These are phyloP conservation scores for Caradrina kadenii DNA, from an alignment of 2,888 invertebrate genomes.

Conservation along the genomic window DNA sequence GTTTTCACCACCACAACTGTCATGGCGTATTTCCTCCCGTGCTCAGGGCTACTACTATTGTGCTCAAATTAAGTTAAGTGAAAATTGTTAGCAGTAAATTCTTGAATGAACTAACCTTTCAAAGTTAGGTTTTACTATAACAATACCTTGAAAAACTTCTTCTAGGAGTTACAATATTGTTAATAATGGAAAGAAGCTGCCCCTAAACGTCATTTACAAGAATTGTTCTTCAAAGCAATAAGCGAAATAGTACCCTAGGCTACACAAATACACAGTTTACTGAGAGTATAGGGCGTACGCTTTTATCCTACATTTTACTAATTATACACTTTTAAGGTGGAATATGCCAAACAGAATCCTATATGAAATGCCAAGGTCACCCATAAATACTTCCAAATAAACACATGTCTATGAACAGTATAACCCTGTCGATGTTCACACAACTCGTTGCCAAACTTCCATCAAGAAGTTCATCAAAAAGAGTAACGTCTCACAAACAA, in stretches of 20 bases:
- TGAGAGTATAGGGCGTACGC: too few species aligned
- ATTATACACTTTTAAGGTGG: too few species aligned
- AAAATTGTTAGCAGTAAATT: neutral
- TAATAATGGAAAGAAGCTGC: too few species aligned
- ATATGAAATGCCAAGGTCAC: neutral
- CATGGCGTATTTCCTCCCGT: conserved; percentile 10
- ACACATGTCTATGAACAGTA: neutral
- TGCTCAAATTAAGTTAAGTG: conserved; percentile 1
- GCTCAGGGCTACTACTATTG: neutral
- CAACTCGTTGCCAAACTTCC: conserved; percentile 21
- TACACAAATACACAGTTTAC: neutral
- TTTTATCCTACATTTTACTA: too few species aligned
- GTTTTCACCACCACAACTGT: neutral
- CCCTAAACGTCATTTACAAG: neutral
- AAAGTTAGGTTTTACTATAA: neutral
- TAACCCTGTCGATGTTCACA: neutral
- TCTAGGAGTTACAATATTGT: neutral
- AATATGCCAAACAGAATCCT: too few species aligned
- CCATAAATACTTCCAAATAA: conserved; percentile 1
- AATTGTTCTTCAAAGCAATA: neutral
- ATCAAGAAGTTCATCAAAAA: conserved; percentile 41
- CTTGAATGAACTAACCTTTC: neutral
- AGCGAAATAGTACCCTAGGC: neutral
- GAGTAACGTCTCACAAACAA: conserved; percentile 46
- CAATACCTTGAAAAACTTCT: conserved; percentile 11